Evolutionary conservation across 1,140 invertebrate genomes (phyloP), one percentile per base, ranked within the genome.

Genomic region (Heterodera carotae): DNA sequence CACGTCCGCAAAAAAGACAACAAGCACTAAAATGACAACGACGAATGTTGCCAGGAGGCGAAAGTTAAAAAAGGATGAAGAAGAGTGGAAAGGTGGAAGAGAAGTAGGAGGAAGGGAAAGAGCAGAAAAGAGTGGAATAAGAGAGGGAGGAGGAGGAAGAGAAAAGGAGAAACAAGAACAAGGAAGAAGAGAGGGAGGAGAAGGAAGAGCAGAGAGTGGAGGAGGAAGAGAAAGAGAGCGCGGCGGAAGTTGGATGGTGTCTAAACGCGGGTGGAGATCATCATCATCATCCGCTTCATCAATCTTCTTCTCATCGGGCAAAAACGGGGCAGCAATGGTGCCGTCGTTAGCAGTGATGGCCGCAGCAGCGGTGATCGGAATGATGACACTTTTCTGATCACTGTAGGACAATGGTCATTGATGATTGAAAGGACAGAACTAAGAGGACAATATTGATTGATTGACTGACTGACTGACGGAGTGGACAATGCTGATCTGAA

Each of bases 351-450:
- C 22, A 56, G 22, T 15, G 62, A 31, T 10, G 62, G 12, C 62
- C 6, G 60, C 60, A 62, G 29, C 60, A 66, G 62, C 62, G 7
- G 62, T 34, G 33, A 66, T 66, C 29, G 48, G 48, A 56, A 27
- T 66, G 27, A n/a, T 66, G 1, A 27, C 62, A 15, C 2, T 66
- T 27, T 29, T 29, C 62, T 66, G 62, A 34, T 56, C 48, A 22
- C 12, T 12, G 39, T 6, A 43, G 39, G 39, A 43, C 12, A 22
- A 56, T 56, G 48, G 39, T 8, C 39, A 43, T 43, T 6, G 39
- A 43, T 8, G 39, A 43, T 6, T 8, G 12, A n/a, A 18, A 56
- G 48, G 12, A 22, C 12, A 15, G 48, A 4, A 56, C 15, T 15
- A 18, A 56, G 39, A 22, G 22, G 48, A 56, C 15, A 22, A 22